Evolutionary conservation across 2,888 invertebrate genomes (phyloP), one percentile per base, ranked within the genome.

Genomic region (Ophion obscuratus): DNA sequence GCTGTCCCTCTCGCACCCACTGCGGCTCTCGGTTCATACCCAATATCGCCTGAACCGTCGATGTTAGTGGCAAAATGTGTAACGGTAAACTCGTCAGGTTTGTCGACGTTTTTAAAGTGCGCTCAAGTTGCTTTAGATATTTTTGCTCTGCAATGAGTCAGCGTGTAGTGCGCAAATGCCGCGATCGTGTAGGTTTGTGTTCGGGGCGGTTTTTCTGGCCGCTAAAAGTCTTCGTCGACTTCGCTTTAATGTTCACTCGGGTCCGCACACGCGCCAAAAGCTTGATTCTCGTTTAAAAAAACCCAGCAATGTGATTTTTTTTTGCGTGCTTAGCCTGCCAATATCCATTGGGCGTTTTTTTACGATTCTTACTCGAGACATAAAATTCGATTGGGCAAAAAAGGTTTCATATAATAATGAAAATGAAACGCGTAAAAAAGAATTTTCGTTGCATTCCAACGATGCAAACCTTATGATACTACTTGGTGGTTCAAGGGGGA

Each of bases 61-160:
- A 67, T 40, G 67, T 36, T 40, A 67, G 67, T 31, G 36, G 59
- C 61, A 59, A 31, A 27, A 64, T 31, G 47, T n/a, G 61, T 47
- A 80, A 47, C 77, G 71, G 57, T 70, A 66, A 73, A 83, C 27
- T 83, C 57, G 44, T 59, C 47, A 20, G 71, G 59, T 24, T 66
- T 64, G 66, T n/a, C 57, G 57, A 62, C 71, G 57, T 77, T 83
- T 70, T 83, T 62, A 57, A 71, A 66, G 77, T 73, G 77, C 66
- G 44, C 71, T 83, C 59, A 61, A 73, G 71, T 66, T 64, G n/a
- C 57, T 40, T 14, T 14, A 53, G 44, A 53, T 47, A 77, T 44
- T 77, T 27, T 71, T 27, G 59, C 36, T 31, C 27, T 36, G 53
- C 66, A 77, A 77, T 77, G 82, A 83, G 77, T 83, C 82, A 77